These are phyloP conservation scores for Mactra quadrangularis DNA, from an alignment of 1,140 invertebrate genomes.

Conservation along the genomic window DNA sequence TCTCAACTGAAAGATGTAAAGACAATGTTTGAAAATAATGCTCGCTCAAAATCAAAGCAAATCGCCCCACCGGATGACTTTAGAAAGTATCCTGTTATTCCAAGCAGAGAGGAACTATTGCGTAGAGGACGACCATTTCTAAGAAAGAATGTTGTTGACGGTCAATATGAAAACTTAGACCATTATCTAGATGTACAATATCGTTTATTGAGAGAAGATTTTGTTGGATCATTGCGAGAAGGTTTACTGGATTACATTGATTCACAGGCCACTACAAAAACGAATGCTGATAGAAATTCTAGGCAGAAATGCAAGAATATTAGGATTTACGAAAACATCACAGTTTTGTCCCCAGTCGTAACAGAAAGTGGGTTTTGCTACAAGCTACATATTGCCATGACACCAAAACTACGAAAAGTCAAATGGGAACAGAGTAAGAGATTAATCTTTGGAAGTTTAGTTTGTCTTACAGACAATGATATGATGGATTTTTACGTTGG, in stretches of 20 bases:
- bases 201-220: constrained; percentile 89
- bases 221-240: constrained; percentile 81
- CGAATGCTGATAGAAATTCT: neutral
- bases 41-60: neutral
- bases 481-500: constrained; percentile 88
- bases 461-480: constrained; percentile 88
- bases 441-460: constrained; percentile 89
- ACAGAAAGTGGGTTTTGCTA: constrained; percentile 66
- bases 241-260: constrained; percentile 75
- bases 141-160: constrained; percentile 86
- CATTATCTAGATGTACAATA: constrained; percentile 92
- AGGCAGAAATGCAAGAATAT: neutral
- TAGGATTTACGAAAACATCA: constrained; percentile 66
- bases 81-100: constrained; percentile 73
- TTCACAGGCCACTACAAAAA: too few relatives aligned
- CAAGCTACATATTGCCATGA: constrained; percentile 72
- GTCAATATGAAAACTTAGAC: constrained; percentile 86
- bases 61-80: constrained; percentile 75
- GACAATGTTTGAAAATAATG: neutral
- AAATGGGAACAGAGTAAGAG: constrained; percentile 84
- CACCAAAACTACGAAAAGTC: constrained; percentile 61
- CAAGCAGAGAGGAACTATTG: constrained; percentile 73
- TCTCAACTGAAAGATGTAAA: neutral
- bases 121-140: constrained; percentile 82
- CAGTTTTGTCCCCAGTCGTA: constrained; percentile 65